phyloP scores from a whole-genome alignment of 2,113 vertebrate species.

The Rallus limicola region DNA sequence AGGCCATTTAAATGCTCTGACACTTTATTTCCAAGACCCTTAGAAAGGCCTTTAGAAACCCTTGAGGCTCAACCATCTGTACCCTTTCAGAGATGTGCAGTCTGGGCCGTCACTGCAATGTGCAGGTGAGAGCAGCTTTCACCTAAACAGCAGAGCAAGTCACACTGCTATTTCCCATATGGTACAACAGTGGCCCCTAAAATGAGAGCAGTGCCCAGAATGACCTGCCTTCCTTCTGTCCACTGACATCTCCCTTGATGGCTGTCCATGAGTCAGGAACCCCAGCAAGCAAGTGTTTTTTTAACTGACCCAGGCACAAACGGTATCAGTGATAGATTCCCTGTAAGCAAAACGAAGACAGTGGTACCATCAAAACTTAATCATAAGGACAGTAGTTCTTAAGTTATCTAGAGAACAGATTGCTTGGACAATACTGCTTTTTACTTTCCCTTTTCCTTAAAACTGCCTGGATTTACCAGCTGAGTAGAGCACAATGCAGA shows the following conservation, averaged over 20 bases:
- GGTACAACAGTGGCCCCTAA: background rate
- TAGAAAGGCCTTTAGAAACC: background rate
- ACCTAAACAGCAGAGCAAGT: background rate
- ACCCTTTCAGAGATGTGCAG: background rate
- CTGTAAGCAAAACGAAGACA: background rate
- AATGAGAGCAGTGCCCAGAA: background rate
- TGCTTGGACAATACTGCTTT: background rate
- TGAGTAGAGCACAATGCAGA: background rate
- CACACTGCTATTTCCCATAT: fast-evolving
- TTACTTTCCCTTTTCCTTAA: background rate
- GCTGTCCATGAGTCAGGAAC: fast-evolving
- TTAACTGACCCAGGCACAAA: background rate
- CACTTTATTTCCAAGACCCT: background rate
- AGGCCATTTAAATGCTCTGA: background rate
- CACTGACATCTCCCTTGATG: background rate
- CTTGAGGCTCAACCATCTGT: background rate
- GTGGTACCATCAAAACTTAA: background rate
- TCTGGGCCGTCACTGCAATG: background rate
- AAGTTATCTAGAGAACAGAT: background rate
- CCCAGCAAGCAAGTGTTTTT: background rate
- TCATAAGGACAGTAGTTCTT: background rate
- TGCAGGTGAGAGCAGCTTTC: background rate
- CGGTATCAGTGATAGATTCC: background rate
- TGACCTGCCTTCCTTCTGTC: background rate
- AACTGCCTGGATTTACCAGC: background rate